Conservation (phyloP, 2,888 invertebrate genomes). For the Ennomos fuscantarius region DNA sequence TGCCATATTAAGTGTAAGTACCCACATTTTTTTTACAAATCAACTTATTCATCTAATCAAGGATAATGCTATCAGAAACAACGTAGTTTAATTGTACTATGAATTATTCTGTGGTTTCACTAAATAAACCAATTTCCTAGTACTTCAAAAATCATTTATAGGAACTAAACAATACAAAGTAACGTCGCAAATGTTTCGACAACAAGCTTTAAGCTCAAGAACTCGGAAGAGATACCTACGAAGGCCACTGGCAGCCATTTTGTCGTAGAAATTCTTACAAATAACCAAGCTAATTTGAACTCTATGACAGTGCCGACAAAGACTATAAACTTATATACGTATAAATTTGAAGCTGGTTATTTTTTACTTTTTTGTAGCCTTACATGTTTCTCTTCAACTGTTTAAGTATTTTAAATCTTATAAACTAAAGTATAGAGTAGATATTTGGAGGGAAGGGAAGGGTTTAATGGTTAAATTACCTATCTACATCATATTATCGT, state of each 20-base stretch:
- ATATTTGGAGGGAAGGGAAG: neutral
- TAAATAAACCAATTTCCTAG: neutral
- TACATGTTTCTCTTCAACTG: neutral
- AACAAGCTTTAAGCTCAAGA: conserved; percentile 46
- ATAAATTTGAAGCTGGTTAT: neutral
- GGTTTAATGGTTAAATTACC: conserved; percentile 6
- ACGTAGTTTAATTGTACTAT: no score
- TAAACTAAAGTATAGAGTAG: neutral
- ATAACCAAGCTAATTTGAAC: conserved; percentile 12
- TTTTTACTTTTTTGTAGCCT: conserved; percentile 10
- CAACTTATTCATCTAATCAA: no score
- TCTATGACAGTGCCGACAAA: neutral
- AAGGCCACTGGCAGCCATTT: conserved; percentile 49
- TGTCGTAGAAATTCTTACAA: conserved; percentile 11
- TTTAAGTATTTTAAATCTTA: conserved; percentile 5
- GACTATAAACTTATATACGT: neutral
- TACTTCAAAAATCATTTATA: conserved; percentile 9
- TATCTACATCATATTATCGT: conserved; percentile 9
- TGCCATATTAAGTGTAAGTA: no score
- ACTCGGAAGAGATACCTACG: conserved; percentile 63
- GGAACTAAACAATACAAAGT: conserved; percentile 25
- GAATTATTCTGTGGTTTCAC: neutral
- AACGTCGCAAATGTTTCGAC: conserved; percentile 21
- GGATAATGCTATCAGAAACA: no score
- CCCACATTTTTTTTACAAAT: no score